Conservation (phyloP, 2,113 vertebrate species). For the Phyllopteryx taeniolatus region DNA sequence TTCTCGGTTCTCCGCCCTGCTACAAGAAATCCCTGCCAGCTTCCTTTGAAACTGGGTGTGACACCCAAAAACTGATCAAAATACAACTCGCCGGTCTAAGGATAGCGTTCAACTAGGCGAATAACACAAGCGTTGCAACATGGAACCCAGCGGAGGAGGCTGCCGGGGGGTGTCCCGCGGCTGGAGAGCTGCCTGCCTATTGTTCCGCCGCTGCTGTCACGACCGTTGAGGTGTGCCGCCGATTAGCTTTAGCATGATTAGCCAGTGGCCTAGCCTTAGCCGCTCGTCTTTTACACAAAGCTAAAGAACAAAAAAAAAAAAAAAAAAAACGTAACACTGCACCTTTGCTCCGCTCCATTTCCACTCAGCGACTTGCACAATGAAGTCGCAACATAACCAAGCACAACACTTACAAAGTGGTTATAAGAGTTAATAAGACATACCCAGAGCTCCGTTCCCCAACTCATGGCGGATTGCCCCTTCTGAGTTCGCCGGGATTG, state of each 20-base stretch:
- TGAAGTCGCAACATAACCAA: not conserved
- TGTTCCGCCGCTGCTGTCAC: slow-evolving; percentile 68
- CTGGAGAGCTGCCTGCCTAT: slow-evolving; percentile 37
- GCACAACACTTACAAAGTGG: not conserved
- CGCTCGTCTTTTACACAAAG: slow-evolving; percentile 40
- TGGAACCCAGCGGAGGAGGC: not conserved
- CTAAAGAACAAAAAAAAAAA: slow-evolving; percentile 7
- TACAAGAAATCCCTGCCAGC: slow-evolving; percentile 21
- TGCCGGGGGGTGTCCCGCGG: not conserved
- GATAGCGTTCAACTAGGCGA: not conserved
- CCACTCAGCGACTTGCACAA: slow-evolving; percentile 2
- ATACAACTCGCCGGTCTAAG: slow-evolving; percentile 19
- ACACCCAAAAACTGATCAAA: slow-evolving; percentile 34
- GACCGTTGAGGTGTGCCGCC: slow-evolving; percentile 50
- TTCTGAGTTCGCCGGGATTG: slow-evolving; percentile 48
- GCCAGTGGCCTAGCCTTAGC: slow-evolving; percentile 41
- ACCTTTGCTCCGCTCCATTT: slow-evolving; percentile 39
- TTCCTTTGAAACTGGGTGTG: slow-evolving; percentile 57
- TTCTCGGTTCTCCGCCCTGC: slow-evolving; percentile 8
- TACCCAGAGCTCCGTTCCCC: slow-evolving; percentile 74
- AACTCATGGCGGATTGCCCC: slow-evolving; percentile 62
- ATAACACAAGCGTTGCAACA: not conserved
- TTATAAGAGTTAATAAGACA: slow-evolving; percentile 20
- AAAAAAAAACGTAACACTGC: slow-evolving; percentile 45
- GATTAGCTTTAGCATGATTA: slow-evolving; percentile 57